A percentile compares a stretch with the other conserved stretches of the same genome.
Conservation (phyloP, 1,140 invertebrate genomes). For the Lerema accius region DNA sequence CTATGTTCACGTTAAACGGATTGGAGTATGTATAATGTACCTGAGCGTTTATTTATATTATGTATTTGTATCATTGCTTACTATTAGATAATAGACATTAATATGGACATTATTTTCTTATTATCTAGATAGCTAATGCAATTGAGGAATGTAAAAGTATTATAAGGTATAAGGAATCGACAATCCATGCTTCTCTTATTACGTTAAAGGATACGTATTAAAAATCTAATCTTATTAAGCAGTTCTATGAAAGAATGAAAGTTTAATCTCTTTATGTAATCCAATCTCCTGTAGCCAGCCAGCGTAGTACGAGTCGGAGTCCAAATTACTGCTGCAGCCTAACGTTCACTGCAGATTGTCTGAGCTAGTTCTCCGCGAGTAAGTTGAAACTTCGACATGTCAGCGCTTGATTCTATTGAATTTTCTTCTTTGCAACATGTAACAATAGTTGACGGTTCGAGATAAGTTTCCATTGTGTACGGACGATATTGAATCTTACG, state of each 20-base stretch:
- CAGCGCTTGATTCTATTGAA: constrained; percentile 22
- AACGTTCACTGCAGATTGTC: background rate
- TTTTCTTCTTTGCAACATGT: constrained; percentile 22
- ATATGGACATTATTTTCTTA: too few species aligned
- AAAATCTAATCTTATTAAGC: background rate
- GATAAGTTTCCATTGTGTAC: constrained; percentile 5
- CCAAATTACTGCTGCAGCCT: background rate
- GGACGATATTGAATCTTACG: constrained; percentile 11
- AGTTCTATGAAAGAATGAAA: constrained; percentile 3
- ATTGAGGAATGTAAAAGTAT: too few species aligned
- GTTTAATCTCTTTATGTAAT: constrained; percentile 4
- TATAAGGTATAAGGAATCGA: too few species aligned
- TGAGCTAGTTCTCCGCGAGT: background rate
- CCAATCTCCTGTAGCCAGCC: background rate
- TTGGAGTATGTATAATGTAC: too few species aligned
- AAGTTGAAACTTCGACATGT: constrained; percentile 23
- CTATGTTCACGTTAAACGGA: too few species aligned
- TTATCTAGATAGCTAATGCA: too few species aligned
- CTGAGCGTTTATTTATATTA: too few species aligned
- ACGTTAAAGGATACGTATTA: background rate
- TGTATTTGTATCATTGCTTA: too few species aligned
- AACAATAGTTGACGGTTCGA: constrained; percentile 11
- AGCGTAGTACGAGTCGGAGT: background rate
- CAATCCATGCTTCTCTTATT: too few species aligned
- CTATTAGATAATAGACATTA: too few species aligned